phyloP scores from a whole-genome alignment of 2,888 invertebrate species.

The Apotomis capreana region DNA sequence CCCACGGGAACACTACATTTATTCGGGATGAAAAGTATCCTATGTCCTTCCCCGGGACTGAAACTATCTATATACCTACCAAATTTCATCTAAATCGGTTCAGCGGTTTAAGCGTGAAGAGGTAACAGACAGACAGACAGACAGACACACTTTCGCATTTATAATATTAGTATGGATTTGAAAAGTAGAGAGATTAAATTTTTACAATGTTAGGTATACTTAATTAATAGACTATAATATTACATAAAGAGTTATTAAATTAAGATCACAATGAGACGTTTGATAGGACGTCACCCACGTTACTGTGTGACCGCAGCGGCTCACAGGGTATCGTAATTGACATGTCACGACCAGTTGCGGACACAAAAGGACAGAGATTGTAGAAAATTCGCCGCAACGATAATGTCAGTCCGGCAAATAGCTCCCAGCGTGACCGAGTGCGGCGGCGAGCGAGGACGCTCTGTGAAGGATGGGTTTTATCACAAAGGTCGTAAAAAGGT shows the following conservation, averaged over 20 bases:
- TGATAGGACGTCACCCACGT: constrained; percentile 15
- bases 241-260: constrained; percentile 10
- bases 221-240: background rate
- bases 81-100: too few species aligned
- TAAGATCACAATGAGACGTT: constrained; percentile 2
- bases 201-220: background rate
- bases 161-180: too few species aligned
- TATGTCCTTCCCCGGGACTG: too few species aligned
- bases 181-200: too few species aligned
- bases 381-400: constrained; percentile 75
- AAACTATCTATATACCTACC: too few species aligned
- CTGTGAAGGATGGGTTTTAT: constrained; percentile 52
- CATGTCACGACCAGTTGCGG: constrained; percentile 77
- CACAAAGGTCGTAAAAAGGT: constrained; percentile 48
- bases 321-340: constrained; percentile 77
- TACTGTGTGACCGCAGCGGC: constrained; percentile 35
- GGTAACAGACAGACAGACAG: too few species aligned
- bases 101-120: too few species aligned
- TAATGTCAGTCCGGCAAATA: constrained; percentile 75
- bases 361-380: constrained; percentile 79
- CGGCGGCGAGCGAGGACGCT: constrained; percentile 60
- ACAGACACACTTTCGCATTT: too few species aligned
- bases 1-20: too few species aligned
- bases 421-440: constrained; percentile 59
- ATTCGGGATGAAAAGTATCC: too few species aligned